These are phyloP conservation scores for Masnerella sp. DNA, from an alignment of 2,888 invertebrate genomes.

Conservation along the genomic window DNA sequence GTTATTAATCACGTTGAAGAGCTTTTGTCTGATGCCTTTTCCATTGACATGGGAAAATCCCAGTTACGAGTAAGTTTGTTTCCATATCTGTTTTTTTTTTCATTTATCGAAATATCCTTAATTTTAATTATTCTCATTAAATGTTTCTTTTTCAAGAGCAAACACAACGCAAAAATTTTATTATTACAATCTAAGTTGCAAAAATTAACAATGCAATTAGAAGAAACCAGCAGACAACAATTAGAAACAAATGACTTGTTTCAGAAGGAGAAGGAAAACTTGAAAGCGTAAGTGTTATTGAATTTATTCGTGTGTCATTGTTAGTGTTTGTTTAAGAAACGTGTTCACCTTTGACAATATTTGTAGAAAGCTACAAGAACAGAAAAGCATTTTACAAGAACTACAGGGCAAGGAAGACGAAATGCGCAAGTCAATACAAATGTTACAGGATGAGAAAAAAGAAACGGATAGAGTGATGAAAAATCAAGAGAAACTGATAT, in stretches of 20 bases:
- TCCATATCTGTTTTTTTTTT: background rate
- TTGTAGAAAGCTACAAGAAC: conserved; percentile 47
- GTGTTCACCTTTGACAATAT: too few species aligned
- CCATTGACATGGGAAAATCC: conserved; percentile 41
- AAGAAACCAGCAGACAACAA: conserved; percentile 39
- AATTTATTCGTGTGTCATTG: background rate
- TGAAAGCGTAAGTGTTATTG: conserved; percentile 34
- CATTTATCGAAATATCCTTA: too few species aligned
- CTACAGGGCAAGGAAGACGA: conserved; percentile 19
- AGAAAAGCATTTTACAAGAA: conserved; percentile 28
- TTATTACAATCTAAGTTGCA: conserved; percentile 43
- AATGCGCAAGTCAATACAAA: conserved; percentile 18
- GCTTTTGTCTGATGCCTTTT: conserved; percentile 40
- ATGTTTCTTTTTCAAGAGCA: conserved; percentile 30
- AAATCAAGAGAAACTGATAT: conserved; percentile 39
- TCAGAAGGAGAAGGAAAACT: conserved; percentile 43
- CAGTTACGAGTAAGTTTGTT: conserved; percentile 31
- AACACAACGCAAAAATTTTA: conserved; percentile 43
- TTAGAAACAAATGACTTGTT: conserved; percentile 42
- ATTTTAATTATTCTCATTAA: too few species aligned
- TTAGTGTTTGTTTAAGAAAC: too few species aligned
- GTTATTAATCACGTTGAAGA: conserved; percentile 41
- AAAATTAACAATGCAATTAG: conserved; percentile 26
- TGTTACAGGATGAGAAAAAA: conserved; percentile 46
- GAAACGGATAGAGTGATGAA: conserved; percentile 34